These are phyloP conservation scores for Rhodophaea formosa DNA, from an alignment of 2,888 invertebrate species.

Conservation along the genomic window DNA sequence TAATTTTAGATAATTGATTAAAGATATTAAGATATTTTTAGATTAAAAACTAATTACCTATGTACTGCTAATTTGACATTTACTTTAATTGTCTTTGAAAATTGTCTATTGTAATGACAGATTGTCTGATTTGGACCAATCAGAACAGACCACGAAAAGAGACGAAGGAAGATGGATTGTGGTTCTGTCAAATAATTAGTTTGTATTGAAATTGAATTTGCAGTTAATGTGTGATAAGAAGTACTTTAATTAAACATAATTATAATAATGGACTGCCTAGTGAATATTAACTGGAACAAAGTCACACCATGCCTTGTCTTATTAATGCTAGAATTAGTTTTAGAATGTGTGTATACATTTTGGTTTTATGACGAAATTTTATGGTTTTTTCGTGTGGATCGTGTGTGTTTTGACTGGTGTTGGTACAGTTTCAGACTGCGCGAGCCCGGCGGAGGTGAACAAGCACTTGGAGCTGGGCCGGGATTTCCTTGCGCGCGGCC, in stretches of 20 bases:
- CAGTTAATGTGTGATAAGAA: conserved; percentile 49
- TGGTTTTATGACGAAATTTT: conserved; percentile 38
- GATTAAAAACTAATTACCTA: too few relatives aligned
- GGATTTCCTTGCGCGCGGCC: conserved; percentile 94
- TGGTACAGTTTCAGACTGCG: conserved; percentile 85
- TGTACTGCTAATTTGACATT: background rate
- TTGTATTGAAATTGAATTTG: conserved; percentile 59
- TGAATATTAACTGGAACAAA: conserved; percentile 82
- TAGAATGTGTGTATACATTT: conserved; percentile 80
- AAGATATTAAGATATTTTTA: too few relatives aligned
- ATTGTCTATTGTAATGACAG: conserved; percentile 2
- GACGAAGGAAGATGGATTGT: conserved; percentile 74
- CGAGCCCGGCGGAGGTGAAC: conserved; percentile 89
- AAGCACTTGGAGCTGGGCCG: conserved; percentile 97
- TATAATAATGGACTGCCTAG: conserved; percentile 76
- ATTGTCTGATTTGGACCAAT: conserved; percentile 80
- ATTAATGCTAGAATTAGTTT: conserved; percentile 84
- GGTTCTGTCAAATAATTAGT: conserved; percentile 69
- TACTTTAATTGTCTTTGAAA: conserved; percentile 5
- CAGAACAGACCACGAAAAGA: conserved; percentile 78
- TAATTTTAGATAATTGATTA: too few relatives aligned
- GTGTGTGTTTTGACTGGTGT: conserved; percentile 38
- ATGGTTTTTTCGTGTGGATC: conserved; percentile 36
- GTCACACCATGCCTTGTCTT: conserved; percentile 84
- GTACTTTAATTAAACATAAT: conserved; percentile 50